phyloP scores from a whole-genome alignment of 2,113 vertebrate species.

The Calonectris borealis region DNA sequence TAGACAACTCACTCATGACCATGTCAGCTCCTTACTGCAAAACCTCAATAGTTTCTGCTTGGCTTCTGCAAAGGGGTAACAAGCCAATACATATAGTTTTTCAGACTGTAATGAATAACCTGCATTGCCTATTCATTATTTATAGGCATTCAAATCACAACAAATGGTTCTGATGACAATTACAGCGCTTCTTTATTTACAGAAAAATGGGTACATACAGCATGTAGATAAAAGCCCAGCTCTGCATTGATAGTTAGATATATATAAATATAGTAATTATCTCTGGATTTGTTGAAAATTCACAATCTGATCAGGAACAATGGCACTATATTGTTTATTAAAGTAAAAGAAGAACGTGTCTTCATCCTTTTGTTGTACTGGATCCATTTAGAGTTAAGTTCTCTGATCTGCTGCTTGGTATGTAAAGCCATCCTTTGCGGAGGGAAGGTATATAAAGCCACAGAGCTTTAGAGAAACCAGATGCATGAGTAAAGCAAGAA shows the following conservation, averaged over 20 bases:
- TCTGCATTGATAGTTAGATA: not conserved
- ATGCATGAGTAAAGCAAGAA: not conserved
- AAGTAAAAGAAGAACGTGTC: not conserved
- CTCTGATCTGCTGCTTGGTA: not conserved
- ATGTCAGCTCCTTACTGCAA: not conserved
- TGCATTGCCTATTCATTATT: not conserved
- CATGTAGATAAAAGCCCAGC: not conserved
- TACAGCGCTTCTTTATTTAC: not conserved
- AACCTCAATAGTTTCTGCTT: not conserved
- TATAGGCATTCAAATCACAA: not conserved
- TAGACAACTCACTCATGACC: not conserved
- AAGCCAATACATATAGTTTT: not conserved
- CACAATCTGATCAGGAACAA: not conserved
- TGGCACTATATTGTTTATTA: not conserved
- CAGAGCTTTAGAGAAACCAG: not conserved
- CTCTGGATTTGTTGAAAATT: not conserved
- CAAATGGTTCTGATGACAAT: constrained; percentile 24
- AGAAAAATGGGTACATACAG: not conserved
- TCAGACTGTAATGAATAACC: not conserved
- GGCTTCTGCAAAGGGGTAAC: not conserved
- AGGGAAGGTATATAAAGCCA: not conserved
- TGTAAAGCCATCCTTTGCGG: not conserved
- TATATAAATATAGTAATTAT: not conserved
- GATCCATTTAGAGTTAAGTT: not conserved
- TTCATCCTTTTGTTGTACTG: not conserved